Evolutionary conservation across 2,797 vertebrate species (phyloP).

Genomic region (Octomys mimax): DNA sequence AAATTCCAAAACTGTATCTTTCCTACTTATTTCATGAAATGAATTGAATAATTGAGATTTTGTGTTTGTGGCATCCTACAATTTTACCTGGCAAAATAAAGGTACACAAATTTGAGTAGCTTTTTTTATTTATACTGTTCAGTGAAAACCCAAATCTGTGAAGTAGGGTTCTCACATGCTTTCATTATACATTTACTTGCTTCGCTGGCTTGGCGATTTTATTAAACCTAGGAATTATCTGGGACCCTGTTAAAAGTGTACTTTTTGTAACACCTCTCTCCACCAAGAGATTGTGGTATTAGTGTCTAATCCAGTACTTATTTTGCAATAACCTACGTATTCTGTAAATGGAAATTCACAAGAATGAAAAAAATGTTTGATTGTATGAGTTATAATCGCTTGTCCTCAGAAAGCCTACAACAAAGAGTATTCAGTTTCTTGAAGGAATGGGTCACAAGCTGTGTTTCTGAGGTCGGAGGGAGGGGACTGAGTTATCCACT

Average conservation of each 20-base stretch:
- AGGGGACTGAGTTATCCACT: not conserved
- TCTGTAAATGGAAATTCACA: not conserved
- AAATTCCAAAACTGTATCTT: not conserved
- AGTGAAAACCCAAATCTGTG: not conserved
- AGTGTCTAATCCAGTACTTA: not conserved
- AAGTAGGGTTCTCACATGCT: not conserved
- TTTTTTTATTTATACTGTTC: not conserved
- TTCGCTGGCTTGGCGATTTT: not conserved
- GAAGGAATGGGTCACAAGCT: not conserved
- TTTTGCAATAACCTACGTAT: not conserved
- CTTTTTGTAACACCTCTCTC: not conserved
- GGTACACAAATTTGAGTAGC: not conserved
- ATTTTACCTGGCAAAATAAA: not conserved
- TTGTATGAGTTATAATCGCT: not conserved
- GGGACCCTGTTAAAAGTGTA: not conserved
- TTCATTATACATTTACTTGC: not conserved
- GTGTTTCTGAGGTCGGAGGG: not conserved
- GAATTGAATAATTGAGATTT: not conserved
- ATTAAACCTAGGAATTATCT: not conserved
- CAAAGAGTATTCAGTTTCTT: not conserved
- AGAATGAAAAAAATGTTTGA: not conserved
- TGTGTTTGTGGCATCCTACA: not conserved
- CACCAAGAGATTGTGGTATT: not conserved
- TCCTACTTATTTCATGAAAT: constrained; percentile 24
- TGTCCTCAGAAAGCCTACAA: not conserved